These are phyloP conservation scores for Drosophila kanekoi DNA, from an alignment of 2,888 invertebrate species.

Conservation along the genomic window DNA sequence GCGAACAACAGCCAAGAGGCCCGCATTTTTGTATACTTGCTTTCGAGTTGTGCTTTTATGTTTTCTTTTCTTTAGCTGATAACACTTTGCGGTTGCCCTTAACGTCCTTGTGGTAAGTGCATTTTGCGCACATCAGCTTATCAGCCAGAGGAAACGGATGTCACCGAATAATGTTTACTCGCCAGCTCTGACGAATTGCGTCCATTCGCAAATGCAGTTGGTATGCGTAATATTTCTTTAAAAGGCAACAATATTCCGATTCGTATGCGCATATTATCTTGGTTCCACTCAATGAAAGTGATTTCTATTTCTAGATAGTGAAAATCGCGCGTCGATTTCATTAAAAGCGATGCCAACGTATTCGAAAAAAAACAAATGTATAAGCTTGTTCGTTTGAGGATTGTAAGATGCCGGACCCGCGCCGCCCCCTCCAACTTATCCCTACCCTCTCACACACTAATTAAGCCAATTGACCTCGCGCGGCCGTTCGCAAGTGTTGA, in stretches of 20 bases:
- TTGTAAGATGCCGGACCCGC: not conserved
- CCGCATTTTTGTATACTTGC: conserved; percentile 39
- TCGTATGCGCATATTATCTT: conserved; percentile 1
- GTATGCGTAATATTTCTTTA: conserved; percentile 9
- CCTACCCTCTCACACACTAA: conserved; percentile 70
- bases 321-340: conserved; percentile 45
- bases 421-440: not conserved
- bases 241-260: not conserved
- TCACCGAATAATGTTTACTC: conserved; percentile 10
- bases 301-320: conserved; percentile 15
- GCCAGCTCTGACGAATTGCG: conserved; percentile 2
- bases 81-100: conserved; percentile 15
- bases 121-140: conserved; percentile 43
- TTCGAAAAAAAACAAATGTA: not conserved
- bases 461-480: conserved; percentile 79
- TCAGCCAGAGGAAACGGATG: conserved; percentile 34
- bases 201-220: conserved; percentile 10
- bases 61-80: conserved; percentile 29
- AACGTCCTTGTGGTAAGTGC: conserved; percentile 38
- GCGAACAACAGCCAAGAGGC: conserved; percentile 30
- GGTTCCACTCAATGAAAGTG: conserved; percentile 16
- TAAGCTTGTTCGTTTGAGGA: not conserved
- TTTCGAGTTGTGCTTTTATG: conserved; percentile 5
- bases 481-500: conserved; percentile 56
- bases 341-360: conserved; percentile 30